Evolutionary conservation across 2,888 invertebrate genomes (phyloP), one percentile per base, ranked within the genome.

Genomic region (Chaitophorus viminalis): DNA sequence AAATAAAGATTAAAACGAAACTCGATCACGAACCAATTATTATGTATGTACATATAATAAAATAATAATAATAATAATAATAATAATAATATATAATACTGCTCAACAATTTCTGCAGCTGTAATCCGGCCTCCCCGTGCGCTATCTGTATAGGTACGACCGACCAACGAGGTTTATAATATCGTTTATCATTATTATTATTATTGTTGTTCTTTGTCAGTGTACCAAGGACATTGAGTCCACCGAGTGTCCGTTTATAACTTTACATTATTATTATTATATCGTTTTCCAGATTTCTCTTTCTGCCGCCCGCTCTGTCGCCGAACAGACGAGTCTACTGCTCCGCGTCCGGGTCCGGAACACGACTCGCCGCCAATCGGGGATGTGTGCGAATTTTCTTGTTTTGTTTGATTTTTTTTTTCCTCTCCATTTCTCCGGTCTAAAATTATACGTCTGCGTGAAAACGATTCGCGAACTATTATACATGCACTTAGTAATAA

Each of bases 1-100:
- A 72, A 82, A 21, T 68, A 70, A 70, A 70, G 54, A 79, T 79
- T 29, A n/a, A 86, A 86, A 86, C 29, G 86, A 86, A 72, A 86
- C 72, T 8, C 54, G 72, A 86, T 29, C 86, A 72, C 86, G 86
- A 86, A 79, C 78, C 86, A 86, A 86, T 86, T 86, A 78, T n/a
- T 46, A 36, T 31, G 39, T 17, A 36, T 18, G 3, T 70, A 65
- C 65, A n/a, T n/a, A n/a, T n/a, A n/a, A n/a, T n/a, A n/a, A n/a
- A n/a, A n/a, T n/a, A n/a, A n/a, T n/a, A n/a, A n/a, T n/a, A n/a
- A n/a, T n/a, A n/a, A n/a, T n/a, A n/a, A n/a, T n/a, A n/a, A n/a
- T n/a, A n/a, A n/a, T n/a, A n/a, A n/a, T n/a, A n/a, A n/a, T n/a
- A n/a, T n/a, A n/a, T n/a, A 68, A 21, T 54, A 60, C 31, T 31